Base-by-base conservation (phyloP, 2,113 vertebrate species). In the Hyla sarda region DNA sequence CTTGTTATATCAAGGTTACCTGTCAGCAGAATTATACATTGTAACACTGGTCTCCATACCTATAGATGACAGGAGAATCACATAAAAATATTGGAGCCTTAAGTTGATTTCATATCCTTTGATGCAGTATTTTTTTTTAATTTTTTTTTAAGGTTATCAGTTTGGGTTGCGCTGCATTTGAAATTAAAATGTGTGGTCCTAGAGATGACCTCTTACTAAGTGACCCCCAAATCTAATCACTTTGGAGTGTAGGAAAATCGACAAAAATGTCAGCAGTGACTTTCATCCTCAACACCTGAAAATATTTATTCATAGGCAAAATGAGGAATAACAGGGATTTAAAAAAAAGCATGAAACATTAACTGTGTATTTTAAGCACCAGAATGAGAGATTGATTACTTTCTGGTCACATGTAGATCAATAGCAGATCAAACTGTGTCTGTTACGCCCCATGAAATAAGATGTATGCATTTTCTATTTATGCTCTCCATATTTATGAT, bases 181-280 rank as follows among this genome's bases (percentile, higher is more conserved):
- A 93, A 94, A 94, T 94, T 94, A 91, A 94, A 93, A 95, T 93
- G 82, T 89, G 81, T 90, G 91, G 87, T 94, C 91, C 93, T 84
- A 86, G 81, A 84, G 89, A 89, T 93, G 94, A 94, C 94, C 94
- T 94, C 89, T 90, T 84, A 90, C 89, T 90, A 91, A 85, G 90
- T 92, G 93, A 95, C 93, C 93, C 91, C 91, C 92, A 94, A 94
- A 94, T 95, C 91, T 94, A 94, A 95, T 95, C 92, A 94, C 91
- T 92, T 77, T 82, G 87, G 60, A 83, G 88, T 71, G 88, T 90
- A 90, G 89, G 92, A 93, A 94, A 94, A 95, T 93, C 92, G 93
- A 95, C 89, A 92, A 90, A 93, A 92, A 89, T 90, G 92, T 95
- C 92, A 94, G 88, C 89, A 90, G 77, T 91, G 90, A 89, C 87